Base-by-base conservation (phyloP, 2,113 vertebrate species). In the Scytalopus superciliaris region DNA sequence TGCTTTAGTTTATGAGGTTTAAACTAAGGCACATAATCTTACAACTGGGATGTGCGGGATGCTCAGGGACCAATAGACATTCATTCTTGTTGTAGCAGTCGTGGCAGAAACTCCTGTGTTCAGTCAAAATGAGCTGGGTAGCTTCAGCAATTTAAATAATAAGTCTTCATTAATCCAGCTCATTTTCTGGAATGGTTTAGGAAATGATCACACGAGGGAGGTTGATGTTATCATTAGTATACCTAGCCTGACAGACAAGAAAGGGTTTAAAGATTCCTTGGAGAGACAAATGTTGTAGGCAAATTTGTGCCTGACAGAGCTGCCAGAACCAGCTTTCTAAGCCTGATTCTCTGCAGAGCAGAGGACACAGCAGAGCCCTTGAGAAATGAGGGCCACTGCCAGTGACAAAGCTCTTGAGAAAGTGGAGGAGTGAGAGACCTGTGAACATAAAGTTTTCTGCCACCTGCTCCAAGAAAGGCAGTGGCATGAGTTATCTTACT, bases 131-230 rank as follows among this genome's bases (percentile, higher is more conserved):
- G 89, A 89, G 52, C 68, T n/a, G 60, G 69, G 73, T 86, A 74
- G 64, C 73, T 90, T 78, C 68, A 87, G 52, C 80, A 89, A 92
- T 93, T 96, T 92, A 90, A 95, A 92, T 93, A 94, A 77, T 92
- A 91, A 91, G 76, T 52, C 91, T 93, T 95, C 94, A 96, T 97
- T 95, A 97, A 92, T 97, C 83, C 96, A 92, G 19, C 83, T 92
- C 68, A 95, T 97, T 94, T 95, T 95, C 83, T 59, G 70, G 56
- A 90, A 95, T 70, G 55, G 86, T 84, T 95, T 89, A 96, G 89
- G 86, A 97, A 97, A 95, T 74, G 64, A 95, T 96, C 93, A 94
- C 92, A 95, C 22, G 10, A 93, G 68, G 86, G 91, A 96, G 83
- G 93, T 11, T 93, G 94, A 90, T 93, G 89, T 78, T 92, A 84